These are phyloP conservation scores for Conus canariensis DNA, from an alignment of 2,888 invertebrate species.

Conservation along the genomic window DNA sequence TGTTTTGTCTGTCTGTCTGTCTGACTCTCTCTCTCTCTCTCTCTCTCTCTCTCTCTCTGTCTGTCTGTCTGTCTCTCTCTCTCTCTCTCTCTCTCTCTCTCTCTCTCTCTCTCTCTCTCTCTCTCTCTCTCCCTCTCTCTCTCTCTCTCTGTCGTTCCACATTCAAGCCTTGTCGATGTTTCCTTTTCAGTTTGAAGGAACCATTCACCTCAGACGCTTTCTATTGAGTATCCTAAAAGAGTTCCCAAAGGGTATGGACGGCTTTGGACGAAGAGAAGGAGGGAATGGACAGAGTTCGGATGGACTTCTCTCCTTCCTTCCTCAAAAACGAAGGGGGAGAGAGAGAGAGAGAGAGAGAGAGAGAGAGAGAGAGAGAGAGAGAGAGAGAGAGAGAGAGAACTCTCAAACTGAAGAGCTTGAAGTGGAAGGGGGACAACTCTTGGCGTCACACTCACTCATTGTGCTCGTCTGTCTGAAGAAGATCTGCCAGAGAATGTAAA, in stretches of 20 bases:
- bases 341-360: no score
- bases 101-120: conserved; percentile 10
- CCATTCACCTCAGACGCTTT: background rate
- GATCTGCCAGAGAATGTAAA: background rate
- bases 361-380: no score
- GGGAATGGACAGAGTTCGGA: no score
- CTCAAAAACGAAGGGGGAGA: background rate
- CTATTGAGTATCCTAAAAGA: background rate
- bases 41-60: conserved; percentile 7
- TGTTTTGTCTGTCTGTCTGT: background rate
- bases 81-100: conserved; percentile 6
- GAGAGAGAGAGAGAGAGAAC: no score
- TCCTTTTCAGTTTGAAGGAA: background rate
- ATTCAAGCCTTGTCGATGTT: background rate
- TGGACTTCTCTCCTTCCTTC: background rate
- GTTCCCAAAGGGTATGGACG: no score
- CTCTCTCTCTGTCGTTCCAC: background rate
- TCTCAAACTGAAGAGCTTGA: no score
- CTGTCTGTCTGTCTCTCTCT: background rate
- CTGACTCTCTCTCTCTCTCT: background rate
- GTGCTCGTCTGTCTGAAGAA: background rate
- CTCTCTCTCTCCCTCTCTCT: conserved; percentile 8
- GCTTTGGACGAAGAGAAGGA: no score
- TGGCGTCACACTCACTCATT: background rate
- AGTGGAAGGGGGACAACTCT: background rate